A percentile compares a stretch with the other conserved stretches of the same genome.
phyloP scores from a whole-genome alignment of 2,797 vertebrate species.

The Sebastes paucispinis region DNA sequence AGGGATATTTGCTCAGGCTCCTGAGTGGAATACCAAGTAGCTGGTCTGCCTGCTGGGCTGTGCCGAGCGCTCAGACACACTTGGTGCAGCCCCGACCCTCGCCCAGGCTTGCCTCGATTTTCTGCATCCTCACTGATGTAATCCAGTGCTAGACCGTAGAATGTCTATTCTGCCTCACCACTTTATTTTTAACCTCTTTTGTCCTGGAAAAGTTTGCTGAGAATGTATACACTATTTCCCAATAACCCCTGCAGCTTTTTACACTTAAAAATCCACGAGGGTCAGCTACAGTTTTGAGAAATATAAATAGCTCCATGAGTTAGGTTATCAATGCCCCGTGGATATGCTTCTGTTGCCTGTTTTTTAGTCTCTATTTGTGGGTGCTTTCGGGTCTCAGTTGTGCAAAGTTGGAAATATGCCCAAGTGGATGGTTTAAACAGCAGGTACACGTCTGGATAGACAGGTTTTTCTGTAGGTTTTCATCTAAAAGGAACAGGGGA shows the following conservation, averaged over 20 bases:
- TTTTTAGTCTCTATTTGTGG: neutral
- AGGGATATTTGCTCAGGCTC: neutral
- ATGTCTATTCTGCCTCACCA: neutral
- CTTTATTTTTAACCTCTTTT: conserved; percentile 14
- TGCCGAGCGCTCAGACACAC: conserved; percentile 27
- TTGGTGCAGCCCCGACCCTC: conserved; percentile 42
- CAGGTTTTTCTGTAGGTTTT: neutral
- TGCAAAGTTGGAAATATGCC: neutral
- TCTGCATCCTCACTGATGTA: conserved; percentile 54
- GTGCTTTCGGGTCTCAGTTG: neutral
- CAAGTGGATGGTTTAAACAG: neutral
- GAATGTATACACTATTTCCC: neutral
- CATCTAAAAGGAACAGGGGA: neutral
- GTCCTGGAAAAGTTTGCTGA: neutral
- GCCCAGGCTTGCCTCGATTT: conserved; percentile 34
- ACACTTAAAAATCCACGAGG: neutral
- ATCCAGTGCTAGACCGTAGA: conserved; percentile 24
- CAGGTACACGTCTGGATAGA: neutral
- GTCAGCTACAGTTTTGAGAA: neutral
- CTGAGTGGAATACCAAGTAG: conserved; percentile 83
- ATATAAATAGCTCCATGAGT: neutral
- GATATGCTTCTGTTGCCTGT: neutral
- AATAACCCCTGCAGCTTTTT: conserved; percentile 2
- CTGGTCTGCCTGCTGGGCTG: conserved; percentile 51
- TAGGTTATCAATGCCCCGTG: neutral